Evolutionary conservation across 2,113 vertebrate genomes (phyloP).

Genomic region (Larimichthys crocea): DNA sequence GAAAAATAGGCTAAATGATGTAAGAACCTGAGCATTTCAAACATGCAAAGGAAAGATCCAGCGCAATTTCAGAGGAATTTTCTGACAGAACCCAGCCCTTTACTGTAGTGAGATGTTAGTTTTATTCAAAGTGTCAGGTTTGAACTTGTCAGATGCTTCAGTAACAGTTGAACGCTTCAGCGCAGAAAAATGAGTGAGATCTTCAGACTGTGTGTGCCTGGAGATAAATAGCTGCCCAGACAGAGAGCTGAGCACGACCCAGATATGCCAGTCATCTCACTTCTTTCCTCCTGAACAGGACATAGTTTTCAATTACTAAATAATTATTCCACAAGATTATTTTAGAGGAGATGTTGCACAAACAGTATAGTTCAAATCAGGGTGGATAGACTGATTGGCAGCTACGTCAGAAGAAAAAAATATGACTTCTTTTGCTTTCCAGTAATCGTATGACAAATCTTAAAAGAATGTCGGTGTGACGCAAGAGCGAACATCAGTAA

Average conservation of each 20-base stretch:
- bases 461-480: not conserved
- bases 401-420: not conserved
- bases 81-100: constrained; percentile 38
- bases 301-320: constrained; percentile 24
- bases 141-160: constrained; percentile 66
- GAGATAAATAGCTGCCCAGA: constrained; percentile 62
- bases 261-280: constrained; percentile 54
- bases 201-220: constrained; percentile 48
- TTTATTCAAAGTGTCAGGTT: constrained; percentile 69
- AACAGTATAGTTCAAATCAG: not conserved
- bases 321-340: not conserved
- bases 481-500: not conserved
- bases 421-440: not conserved
- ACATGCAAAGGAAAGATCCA: constrained; percentile 53
- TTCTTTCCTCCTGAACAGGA: constrained; percentile 6
- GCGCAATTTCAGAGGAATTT: constrained; percentile 72
- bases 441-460: not conserved
- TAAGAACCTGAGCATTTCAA: constrained; percentile 70
- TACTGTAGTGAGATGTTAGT: constrained; percentile 61
- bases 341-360: not conserved
- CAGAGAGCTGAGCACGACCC: constrained; percentile 38
- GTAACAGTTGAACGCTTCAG: constrained; percentile 44
- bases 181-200: constrained; percentile 46
- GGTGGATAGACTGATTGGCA: not conserved
- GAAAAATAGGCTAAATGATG: constrained; percentile 64